phyloP scores from a whole-genome alignment of 2,888 invertebrate genomes.

The Lymantria monacha region DNA sequence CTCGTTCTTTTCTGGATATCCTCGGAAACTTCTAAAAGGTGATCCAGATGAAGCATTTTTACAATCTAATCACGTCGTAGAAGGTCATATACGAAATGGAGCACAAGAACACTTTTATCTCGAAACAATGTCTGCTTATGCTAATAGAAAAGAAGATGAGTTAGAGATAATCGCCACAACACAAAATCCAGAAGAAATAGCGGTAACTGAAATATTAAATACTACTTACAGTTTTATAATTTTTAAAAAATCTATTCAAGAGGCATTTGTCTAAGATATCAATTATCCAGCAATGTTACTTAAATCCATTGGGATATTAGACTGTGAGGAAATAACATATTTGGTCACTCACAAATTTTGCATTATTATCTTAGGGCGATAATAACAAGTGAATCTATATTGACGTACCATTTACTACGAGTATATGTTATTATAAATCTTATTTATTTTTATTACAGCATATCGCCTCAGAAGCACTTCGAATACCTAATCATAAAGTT shows the following conservation, averaged over 20 bases:
- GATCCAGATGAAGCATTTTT: conserved; percentile 85
- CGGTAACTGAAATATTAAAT: conserved; percentile 61
- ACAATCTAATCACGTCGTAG: conserved; percentile 84
- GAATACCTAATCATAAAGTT: conserved; percentile 86
- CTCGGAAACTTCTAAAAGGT: conserved; percentile 83
- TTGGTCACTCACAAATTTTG: no score
- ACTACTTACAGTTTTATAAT: not conserved
- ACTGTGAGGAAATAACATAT: no score
- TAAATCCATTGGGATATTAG: no score
- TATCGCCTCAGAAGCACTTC: conserved; percentile 83
- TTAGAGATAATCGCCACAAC: conserved; percentile 91
- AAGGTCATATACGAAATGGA: conserved; percentile 87
- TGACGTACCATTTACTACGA: not conserved
- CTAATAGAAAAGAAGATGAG: conserved; percentile 89
- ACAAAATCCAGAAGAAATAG: conserved; percentile 90
- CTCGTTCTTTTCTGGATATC: conserved; percentile 84
- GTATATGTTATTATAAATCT: not conserved
- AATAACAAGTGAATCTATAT: no score
- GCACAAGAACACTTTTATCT: conserved; percentile 96
- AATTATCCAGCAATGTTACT: no score
- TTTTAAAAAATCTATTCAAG: no score
- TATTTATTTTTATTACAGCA: conserved; percentile 64
- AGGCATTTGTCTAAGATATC: no score
- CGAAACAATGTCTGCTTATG: conserved; percentile 87
- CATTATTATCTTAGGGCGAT: no score